These are phyloP conservation scores for Caenorhabditis virilis DNA, from an alignment of 2,888 invertebrate species.

Conservation along the genomic window DNA sequence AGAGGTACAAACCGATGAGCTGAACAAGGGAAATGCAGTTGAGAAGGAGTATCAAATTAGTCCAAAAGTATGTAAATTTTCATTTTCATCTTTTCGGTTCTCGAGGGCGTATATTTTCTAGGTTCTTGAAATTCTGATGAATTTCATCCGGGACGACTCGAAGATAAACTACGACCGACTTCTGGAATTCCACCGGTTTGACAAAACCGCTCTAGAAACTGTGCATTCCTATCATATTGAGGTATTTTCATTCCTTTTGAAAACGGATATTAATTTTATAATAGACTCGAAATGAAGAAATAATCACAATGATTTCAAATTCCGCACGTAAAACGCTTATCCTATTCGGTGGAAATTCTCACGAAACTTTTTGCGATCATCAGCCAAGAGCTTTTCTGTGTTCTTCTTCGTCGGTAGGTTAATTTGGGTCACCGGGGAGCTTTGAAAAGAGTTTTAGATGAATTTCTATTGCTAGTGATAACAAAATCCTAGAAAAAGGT, in stretches of 20 bases:
- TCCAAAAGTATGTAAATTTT: constrained; percentile 5
- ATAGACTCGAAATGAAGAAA: constrained; percentile 29
- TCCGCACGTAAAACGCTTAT: constrained; percentile 23
- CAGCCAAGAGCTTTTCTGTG: constrained; percentile 28
- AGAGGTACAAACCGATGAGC: constrained; percentile 24
- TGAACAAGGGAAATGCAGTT: constrained; percentile 2
- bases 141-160: constrained; percentile 27
- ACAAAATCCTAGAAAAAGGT: too few relatives aligned
- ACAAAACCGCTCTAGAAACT: constrained; percentile 22
- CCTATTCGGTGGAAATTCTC: constrained; percentile 26
- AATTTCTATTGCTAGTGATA: too few relatives aligned
- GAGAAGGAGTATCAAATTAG: constrained; percentile 15
- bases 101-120: neutral
- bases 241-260: constrained; percentile 2
- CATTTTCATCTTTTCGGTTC: neutral
- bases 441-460: too few relatives aligned
- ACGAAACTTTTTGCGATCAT: constrained; percentile 35
- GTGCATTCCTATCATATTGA: constrained; percentile 35
- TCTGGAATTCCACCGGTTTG: constrained; percentile 29
- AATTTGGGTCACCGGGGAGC: too few relatives aligned
- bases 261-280: neutral
- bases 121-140: constrained; percentile 12
- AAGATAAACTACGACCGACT: constrained; percentile 33
- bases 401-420: constrained; percentile 19
- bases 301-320: constrained; percentile 22